These are phyloP conservation scores for Lasioglossum oenotherae DNA, from an alignment of 2,888 invertebrate species.

Conservation along the genomic window DNA sequence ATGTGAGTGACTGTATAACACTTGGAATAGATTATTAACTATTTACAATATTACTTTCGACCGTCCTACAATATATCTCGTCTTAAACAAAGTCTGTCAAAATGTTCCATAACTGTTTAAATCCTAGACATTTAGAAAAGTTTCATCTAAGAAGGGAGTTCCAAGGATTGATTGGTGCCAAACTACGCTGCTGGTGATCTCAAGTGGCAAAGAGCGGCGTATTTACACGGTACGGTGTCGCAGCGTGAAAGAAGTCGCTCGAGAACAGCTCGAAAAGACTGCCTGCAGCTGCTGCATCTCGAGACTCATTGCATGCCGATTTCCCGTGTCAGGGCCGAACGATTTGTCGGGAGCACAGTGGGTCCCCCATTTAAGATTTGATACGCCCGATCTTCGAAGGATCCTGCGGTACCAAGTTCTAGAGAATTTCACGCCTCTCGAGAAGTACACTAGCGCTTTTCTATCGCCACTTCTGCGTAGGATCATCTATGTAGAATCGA, in stretches of 20 bases:
- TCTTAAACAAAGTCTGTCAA: background rate
- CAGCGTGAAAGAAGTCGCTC: slow-evolving; percentile 44
- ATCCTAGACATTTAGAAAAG: background rate
- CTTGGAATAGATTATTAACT: no score
- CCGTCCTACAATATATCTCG: no score
- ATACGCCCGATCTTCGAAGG: slow-evolving; percentile 56
- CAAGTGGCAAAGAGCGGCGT: background rate
- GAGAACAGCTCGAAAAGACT: slow-evolving; percentile 29
- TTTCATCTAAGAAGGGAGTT: background rate
- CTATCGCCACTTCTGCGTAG: slow-evolving; percentile 27
- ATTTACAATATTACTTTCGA: no score
- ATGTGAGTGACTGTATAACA: background rate
- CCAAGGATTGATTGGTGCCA: background rate
- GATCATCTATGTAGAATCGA: slow-evolving; percentile 40
- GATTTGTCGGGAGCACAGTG: slow-evolving; percentile 60
- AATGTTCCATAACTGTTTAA: background rate
- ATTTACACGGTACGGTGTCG: slow-evolving; percentile 31
- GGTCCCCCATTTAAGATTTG: slow-evolving; percentile 58
- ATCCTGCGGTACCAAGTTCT: slow-evolving; percentile 41
- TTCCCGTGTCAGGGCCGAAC: slow-evolving; percentile 56
- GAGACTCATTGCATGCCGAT: slow-evolving; percentile 59
- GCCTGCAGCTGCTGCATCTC: slow-evolving; percentile 60
- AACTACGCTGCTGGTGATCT: slow-evolving; percentile 1
- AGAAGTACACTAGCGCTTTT: slow-evolving; percentile 30
- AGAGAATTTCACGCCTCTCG: slow-evolving; percentile 70